Base-by-base conservation (phyloP, 2,797 vertebrate species). In the Dipus sagitta region DNA sequence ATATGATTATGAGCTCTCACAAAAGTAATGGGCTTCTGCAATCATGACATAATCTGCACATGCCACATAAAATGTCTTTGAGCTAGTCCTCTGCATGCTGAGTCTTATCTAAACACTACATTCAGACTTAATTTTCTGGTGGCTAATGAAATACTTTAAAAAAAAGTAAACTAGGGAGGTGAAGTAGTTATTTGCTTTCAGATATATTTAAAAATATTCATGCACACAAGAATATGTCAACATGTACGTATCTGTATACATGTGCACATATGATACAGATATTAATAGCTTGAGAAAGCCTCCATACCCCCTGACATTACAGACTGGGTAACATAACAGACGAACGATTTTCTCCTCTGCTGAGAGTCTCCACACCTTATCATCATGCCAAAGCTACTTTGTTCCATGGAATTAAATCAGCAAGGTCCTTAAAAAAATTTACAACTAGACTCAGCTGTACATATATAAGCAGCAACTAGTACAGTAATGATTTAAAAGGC, bases 401-500 rank as follows among this genome's bases (percentile, higher is more conserved):
- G 62, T 52, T 86, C 2, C 47, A 85, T 3, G 17, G 76, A 87
- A 18, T 47, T 83, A 92, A 86, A 92, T 71, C 52, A 13, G 34
- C 20, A 88, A 23, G 38, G 60, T 52, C 34, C 84, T 78, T 11
- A 30, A 21, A 38, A 71, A 89, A 89, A 11, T 7, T 7, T 6
- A 62, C 93, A 95, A 47, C 54, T 42, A 52, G 91, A 81, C 18
- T 34, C 92, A 67, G 62, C 0, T 94, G 1, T 84, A 60, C 6
- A 65, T 1, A 1, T 20, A 12, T 26, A 90, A 81, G 30, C 58
- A 95, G 42, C 3, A 93, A 92, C 42, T 17, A 88, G 82, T 75
- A 67, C 1, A 86, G 32, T 17, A 92, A 86, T 65, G 67, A 91
- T 54, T 92, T 93, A 86, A 92, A 96, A 52, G 32, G n/a, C 30